Conservation (phyloP, 2,888 invertebrate species). For the Pollenia labialis region DNA sequence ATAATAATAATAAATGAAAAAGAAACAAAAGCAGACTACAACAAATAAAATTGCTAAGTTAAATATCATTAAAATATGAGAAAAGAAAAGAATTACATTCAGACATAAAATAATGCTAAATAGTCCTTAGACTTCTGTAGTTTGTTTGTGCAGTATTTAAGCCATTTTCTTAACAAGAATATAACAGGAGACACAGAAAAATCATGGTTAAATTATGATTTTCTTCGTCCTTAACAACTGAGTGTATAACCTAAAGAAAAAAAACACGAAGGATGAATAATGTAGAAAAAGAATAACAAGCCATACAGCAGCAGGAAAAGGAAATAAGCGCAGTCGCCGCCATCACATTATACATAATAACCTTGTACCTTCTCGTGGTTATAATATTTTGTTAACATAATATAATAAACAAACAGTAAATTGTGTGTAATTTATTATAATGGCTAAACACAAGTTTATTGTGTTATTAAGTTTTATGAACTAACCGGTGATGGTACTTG, state of each 20-base stretch:
- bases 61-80: constrained; percentile 54
- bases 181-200: constrained; percentile 19
- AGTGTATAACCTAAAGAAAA: background rate
- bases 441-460: constrained; percentile 58
- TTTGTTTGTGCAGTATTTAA: background rate
- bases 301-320: constrained; percentile 26
- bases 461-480: constrained; percentile 46
- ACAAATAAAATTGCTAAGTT: constrained; percentile 50
- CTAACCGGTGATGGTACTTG: constrained; percentile 23
- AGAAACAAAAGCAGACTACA: constrained; percentile 4
- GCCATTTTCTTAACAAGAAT: background rate
- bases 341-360: constrained; percentile 26
- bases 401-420: constrained; percentile 64
- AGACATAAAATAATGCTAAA: constrained; percentile 27
- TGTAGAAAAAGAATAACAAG: background rate
- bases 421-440: constrained; percentile 64
- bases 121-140: constrained; percentile 3
- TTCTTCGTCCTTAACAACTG: background rate
- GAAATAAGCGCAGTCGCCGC: constrained; percentile 24
- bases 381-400: constrained; percentile 45
- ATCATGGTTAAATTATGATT: constrained; percentile 42
- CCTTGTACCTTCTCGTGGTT: constrained; percentile 25
- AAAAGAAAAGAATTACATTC: background rate
- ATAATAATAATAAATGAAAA: constrained; percentile 3
- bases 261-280: background rate